phyloP scores from a whole-genome alignment of 2,888 invertebrate genomes.

The Atrina japonica region DNA sequence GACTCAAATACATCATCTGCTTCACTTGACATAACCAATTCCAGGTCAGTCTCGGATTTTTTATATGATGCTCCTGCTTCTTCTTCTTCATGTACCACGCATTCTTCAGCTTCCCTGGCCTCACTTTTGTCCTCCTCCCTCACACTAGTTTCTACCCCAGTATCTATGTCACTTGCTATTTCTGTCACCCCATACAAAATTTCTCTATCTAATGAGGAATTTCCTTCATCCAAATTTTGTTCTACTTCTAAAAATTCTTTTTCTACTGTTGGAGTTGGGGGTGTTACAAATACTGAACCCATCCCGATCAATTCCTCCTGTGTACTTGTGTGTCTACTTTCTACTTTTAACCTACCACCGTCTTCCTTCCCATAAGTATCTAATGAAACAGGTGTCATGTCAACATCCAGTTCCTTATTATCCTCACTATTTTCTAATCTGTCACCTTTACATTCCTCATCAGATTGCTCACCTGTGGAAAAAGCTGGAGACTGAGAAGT shows the following conservation, averaged over 20 bases:
- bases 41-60: too few relatives aligned
- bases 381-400: conserved; percentile 1
- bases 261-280: conserved; percentile 23
- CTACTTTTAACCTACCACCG: conserved; percentile 5
- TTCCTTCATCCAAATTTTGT: too few relatives aligned
- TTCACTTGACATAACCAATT: too few relatives aligned
- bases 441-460: background rate
- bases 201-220: too few relatives aligned
- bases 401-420: conserved; percentile 3
- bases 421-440: conserved; percentile 8
- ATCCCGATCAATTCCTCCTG: background rate
- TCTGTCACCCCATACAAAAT: too few relatives aligned
- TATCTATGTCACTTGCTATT: too few relatives aligned
- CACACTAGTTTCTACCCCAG: too few relatives aligned
- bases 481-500: background rate
- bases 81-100: too few relatives aligned
- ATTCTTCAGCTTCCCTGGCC: too few relatives aligned
- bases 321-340: background rate
- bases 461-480: conserved; percentile 8
- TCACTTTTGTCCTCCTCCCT: too few relatives aligned
- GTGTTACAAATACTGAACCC: conserved; percentile 13
- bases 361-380: background rate
- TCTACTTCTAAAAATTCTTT: background rate
- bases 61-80: too few relatives aligned
- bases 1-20: too few relatives aligned